phyloP scores from a whole-genome alignment of 2,888 invertebrate genomes.

The Diloba caeruleocephala region DNA sequence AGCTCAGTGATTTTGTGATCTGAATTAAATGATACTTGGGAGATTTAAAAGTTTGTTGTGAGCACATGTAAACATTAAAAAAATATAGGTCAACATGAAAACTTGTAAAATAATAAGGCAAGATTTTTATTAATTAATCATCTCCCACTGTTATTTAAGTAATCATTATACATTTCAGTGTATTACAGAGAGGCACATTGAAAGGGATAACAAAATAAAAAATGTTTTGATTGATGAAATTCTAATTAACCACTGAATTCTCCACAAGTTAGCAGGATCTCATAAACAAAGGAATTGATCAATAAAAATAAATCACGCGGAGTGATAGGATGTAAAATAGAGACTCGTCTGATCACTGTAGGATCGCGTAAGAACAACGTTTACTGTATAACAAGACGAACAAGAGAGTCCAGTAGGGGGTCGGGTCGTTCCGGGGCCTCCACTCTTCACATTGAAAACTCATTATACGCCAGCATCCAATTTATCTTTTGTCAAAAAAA shows the following conservation, averaged over 20 bases:
- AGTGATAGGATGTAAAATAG: constrained; percentile 61
- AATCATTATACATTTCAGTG: constrained; percentile 79
- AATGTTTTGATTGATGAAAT: constrained; percentile 86
- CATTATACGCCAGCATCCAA: constrained; percentile 89
- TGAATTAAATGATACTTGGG: constrained; percentile 43
- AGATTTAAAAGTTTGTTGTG: constrained; percentile 44
- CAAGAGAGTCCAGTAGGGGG: constrained; percentile 75
- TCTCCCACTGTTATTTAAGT: constrained; percentile 85
- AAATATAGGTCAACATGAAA: constrained; percentile 74
- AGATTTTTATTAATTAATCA: constrained; percentile 79
- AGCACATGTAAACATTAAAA: constrained; percentile 25
- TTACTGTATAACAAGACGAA: constrained; percentile 68
- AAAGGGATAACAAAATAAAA: constrained; percentile 88
- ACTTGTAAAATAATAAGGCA: constrained; percentile 83
- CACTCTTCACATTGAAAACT: constrained; percentile 86
- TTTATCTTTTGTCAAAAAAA: constrained; percentile 90
- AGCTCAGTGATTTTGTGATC: constrained; percentile 36
- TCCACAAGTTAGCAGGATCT: constrained; percentile 87
- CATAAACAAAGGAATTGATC: constrained; percentile 88
- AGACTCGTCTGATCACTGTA: constrained; percentile 67
- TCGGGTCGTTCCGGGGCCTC: constrained; percentile 81
- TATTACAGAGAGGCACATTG: constrained; percentile 84
- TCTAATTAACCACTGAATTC: constrained; percentile 88
- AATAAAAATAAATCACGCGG: constrained; percentile 74
- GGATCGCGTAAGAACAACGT: constrained; percentile 64